phyloP scores from a whole-genome alignment of 2,888 invertebrate species.

The Heliconius aoede region DNA sequence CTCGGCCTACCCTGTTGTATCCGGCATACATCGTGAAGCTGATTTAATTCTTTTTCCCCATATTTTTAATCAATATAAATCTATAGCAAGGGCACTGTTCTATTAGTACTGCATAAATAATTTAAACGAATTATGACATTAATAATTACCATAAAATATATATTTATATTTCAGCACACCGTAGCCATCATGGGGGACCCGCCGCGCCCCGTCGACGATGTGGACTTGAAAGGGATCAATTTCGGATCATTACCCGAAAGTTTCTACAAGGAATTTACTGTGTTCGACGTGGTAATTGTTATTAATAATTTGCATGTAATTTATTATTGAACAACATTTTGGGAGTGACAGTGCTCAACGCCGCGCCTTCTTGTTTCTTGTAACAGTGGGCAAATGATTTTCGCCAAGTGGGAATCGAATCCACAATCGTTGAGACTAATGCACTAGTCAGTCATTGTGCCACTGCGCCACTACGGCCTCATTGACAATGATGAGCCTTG shows the following conservation, averaged over 20 bases:
- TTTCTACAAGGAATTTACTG: conserved; percentile 74
- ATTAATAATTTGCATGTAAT: neutral
- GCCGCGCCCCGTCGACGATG: conserved; percentile 80
- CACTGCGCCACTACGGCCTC: too few relatives aligned
- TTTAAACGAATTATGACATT: too few relatives aligned
- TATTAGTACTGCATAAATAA: too few relatives aligned
- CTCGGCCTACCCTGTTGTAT: too few relatives aligned
- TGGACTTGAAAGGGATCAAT: conserved; percentile 69
- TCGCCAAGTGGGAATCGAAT: neutral
- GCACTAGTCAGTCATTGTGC: too few relatives aligned
- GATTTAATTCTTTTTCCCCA: too few relatives aligned
- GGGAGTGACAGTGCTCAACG: neutral
- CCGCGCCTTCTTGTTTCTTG: neutral
- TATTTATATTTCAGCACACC: conserved; percentile 78
- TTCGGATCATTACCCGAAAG: conserved; percentile 77
- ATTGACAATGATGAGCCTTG: too few relatives aligned
- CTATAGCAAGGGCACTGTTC: too few relatives aligned
- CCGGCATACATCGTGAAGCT: too few relatives aligned
- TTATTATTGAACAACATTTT: too few relatives aligned
- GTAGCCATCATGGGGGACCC: conserved; percentile 85
- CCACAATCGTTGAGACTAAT: neutral
- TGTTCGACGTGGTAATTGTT: conserved; percentile 75
- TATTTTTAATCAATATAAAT: too few relatives aligned
- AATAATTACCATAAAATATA: neutral
- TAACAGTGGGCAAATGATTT: neutral